Base-by-base conservation (phyloP, 1,140 invertebrate genomes). In the Zaprionus capensis region DNA sequence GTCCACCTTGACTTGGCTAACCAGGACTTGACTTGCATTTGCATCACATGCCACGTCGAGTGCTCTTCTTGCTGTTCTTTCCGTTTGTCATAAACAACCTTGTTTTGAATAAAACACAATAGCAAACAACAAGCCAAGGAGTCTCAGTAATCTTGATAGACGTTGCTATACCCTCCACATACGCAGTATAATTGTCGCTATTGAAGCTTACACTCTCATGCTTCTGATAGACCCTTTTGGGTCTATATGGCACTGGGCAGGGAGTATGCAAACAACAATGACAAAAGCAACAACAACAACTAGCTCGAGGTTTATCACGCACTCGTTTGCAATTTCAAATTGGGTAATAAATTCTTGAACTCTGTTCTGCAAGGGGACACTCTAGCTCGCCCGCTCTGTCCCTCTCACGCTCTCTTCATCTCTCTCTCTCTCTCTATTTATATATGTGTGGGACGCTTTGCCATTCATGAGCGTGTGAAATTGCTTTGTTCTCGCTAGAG, bases 311-410 rank as follows among this genome's bases (percentile, higher is more conserved):
- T 91, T 90, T 90, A 90, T 91, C 79, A 90, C 86, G 86, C 85
- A 82, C 86, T 90, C 86, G 85, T 85, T 91, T 90, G 85, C 86
- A 91, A 91, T 90, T 90, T 90, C 71, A 90, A 91, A 90, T 90
- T 90, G 85, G 85, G 85, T 85, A 86, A 90, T 90, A 90, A 90
- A 90, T 90, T 82, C 71, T 70, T 79, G 66, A 81, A 87, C 81
- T 79, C 81, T 68, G 58, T 56, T 66, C 69, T 62, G 58, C 51
- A 46, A 72, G 17, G 15, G 38, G 20, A 46, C 72, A 49, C 58
- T 51, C 31, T 44, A 15, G 9, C 5, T 61, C 12, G 7, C 15
- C 36, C 17, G 4, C 38, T 28, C n/a, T 24, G 1, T 41, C 20
- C 41, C 20, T 38, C 67, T 41, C 49, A 65, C 28, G 46, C n/a